These are phyloP conservation scores for Tonatia bakeri DNA, from an alignment of 2,113 vertebrate genomes.

Conservation along the genomic window DNA sequence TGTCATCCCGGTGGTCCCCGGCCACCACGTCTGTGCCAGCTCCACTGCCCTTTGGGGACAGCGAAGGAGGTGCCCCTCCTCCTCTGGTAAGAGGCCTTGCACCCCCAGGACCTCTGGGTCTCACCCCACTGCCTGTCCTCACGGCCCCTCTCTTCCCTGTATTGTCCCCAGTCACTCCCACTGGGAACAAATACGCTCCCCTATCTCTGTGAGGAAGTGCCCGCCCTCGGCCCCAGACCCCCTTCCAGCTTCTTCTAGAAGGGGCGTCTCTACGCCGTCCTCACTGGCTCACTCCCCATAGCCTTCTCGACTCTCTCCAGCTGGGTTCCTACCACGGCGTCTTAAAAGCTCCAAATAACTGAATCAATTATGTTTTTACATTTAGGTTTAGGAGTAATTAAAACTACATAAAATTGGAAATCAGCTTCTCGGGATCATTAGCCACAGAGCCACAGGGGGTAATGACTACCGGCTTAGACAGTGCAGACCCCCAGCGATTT, in stretches of 20 bases:
- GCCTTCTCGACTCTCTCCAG: background rate
- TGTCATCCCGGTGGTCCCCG: background rate
- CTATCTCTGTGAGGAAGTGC: background rate
- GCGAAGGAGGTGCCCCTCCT: background rate
- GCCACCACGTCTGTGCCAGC: background rate
- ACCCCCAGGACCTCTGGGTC: background rate
- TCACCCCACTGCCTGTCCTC: background rate
- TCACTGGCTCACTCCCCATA: background rate
- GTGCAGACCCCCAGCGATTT: background rate
- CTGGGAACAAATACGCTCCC: background rate
- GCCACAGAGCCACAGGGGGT: background rate
- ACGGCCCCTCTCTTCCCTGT: background rate
- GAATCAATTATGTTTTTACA: background rate
- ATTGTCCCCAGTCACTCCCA: background rate
- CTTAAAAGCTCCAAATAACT: background rate
- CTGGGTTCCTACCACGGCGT: background rate
- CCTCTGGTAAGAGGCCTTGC: background rate
- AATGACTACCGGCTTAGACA: background rate
- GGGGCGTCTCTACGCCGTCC: background rate
- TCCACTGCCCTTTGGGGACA: background rate
- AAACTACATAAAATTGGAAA: background rate
- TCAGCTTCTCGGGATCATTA: background rate
- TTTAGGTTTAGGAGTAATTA: background rate
- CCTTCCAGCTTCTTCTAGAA: background rate
- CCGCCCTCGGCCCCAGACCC: background rate